Base-by-base conservation (phyloP, 2,888 invertebrate genomes). In the Synergus japonicus region DNA sequence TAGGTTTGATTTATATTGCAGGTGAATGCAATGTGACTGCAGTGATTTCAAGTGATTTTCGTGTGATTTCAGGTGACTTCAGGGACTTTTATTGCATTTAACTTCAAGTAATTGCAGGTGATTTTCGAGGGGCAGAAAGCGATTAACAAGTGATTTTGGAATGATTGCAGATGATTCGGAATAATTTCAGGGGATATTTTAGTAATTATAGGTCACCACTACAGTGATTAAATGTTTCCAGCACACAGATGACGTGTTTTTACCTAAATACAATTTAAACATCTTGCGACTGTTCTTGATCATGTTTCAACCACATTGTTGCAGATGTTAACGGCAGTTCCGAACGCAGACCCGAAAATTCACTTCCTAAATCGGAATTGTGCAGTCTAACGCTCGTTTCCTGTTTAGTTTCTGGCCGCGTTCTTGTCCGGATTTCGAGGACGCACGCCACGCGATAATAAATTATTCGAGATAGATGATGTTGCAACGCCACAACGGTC, bases 381-480 rank as follows among this genome's bases (percentile, higher is more conserved):
- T 73, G 54, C 49, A 73, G 65, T 79, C 67, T 65, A 86, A 84
- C 85, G 86, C 87, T 88, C 86, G 87, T 88, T 89, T 88, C 87
- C 88, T 86, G 87, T 85, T 86, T 82, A 82, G 88, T 88, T 89
- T 86, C 88, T 89, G 87, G 87, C 88, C 85, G 88, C 89, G 90
- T 91, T 91, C 90, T 91, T 91, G 91, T 91, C 88, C 85, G 87
- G 86, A 89, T 89, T 91, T 90, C 89, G 90, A 89, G 89, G 87
- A 89, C 88, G 89, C 88, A 86, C 89, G 88, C 89, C 81, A 84
- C 82, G 90, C 86, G 88, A 91, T 91, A 91, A 91, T 91, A 91
- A 91, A 91, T 91, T 91, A 91, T 91, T 90, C 90, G 89, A 91
- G 91, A 91, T 91, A 91, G 91, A 91, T 91, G 91, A 91, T 91